Base-by-base conservation (phyloP, 1,140 invertebrate species). In the Proctacanthus coquilletti region DNA sequence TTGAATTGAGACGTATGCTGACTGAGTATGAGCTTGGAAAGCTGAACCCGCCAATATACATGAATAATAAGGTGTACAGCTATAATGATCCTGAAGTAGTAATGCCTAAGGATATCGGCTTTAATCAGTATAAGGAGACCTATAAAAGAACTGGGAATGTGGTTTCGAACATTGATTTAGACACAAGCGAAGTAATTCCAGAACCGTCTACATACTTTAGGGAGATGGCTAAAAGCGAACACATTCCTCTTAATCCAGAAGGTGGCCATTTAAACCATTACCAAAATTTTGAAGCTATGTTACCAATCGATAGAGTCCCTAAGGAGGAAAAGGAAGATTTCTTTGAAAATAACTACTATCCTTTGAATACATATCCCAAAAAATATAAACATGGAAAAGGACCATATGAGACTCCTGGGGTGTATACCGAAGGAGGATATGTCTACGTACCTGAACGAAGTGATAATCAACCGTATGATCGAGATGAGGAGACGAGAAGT, bases 341-440 rank as follows among this genome's bases (percentile, higher is more conserved):
- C n/a, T n/a, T n/a, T n/a, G 35, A 27, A n/a, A 39, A 36, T 18
- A 11, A 32, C 18, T 33, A 41, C 27, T 15, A 8, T 39, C n/a
- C 14, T 21, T 23, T 15, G 14, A 15, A 25, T 25, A 11, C 10
- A 34, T 15, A 37, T 20, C 18, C 21, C 18, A 10, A 13, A 40
- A 29, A 17, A 27, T 13, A 27, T 27, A 13, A 13, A 9, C 23
- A 27, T 27, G 23, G 23, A 8, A 27, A 27, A 8, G 40, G 20
- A 8, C 2, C 25, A 14, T 18, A 42, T 34, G 35, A 20, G 9
- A 39, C 11, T 20, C 43, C 45, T 29, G 60, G 63, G 8, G 56
- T 73, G 2, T 78, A 71, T 45, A 72, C 71, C 0, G 76, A 80
- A 55, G 76, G 74, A 11, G 76, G 76, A 11, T 44, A 74, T 2